Evolutionary conservation across 2,888 invertebrate species (phyloP).

Genomic region (Choristoneura rosaceana): DNA sequence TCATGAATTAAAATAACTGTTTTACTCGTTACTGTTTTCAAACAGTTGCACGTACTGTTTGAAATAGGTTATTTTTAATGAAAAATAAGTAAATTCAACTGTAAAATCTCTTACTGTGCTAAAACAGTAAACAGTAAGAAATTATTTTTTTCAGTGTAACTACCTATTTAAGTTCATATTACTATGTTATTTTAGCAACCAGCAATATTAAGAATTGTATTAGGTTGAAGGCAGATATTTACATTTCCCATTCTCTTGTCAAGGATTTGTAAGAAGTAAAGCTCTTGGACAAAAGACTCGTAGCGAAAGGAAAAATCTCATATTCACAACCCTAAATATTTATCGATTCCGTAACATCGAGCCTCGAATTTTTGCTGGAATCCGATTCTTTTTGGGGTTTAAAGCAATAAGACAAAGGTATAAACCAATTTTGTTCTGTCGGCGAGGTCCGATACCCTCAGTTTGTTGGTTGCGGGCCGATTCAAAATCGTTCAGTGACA

Average conservation of each 20-base stretch:
- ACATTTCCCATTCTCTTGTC: neutral
- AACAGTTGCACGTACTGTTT: too few relatives aligned
- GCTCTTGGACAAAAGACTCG: constrained; percentile 7
- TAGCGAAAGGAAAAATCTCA: constrained; percentile 29
- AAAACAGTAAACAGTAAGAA: too few relatives aligned
- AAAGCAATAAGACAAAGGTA: constrained; percentile 68
- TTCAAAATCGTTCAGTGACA: constrained; percentile 40
- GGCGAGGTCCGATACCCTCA: constrained; percentile 53
- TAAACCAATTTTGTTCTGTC: constrained; percentile 65
- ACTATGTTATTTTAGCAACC: too few relatives aligned
- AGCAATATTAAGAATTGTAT: too few relatives aligned
- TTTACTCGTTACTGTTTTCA: too few relatives aligned
- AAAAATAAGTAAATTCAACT: too few relatives aligned
- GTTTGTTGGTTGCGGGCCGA: constrained; percentile 60
- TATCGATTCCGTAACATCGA: constrained; percentile 33
- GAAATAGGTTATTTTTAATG: too few relatives aligned
- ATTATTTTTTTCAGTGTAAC: too few relatives aligned
- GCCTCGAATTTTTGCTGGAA: constrained; percentile 36
- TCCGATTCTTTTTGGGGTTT: constrained; percentile 52
- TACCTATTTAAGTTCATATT: too few relatives aligned
- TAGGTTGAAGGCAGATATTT: neutral
- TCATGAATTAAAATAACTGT: too few relatives aligned
- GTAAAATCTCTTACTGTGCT: too few relatives aligned
- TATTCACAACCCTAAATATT: constrained; percentile 42
- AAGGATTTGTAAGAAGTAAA: neutral